Conservation (phyloP, 1,140 invertebrate species). For the Hormaphis cornu region DNA sequence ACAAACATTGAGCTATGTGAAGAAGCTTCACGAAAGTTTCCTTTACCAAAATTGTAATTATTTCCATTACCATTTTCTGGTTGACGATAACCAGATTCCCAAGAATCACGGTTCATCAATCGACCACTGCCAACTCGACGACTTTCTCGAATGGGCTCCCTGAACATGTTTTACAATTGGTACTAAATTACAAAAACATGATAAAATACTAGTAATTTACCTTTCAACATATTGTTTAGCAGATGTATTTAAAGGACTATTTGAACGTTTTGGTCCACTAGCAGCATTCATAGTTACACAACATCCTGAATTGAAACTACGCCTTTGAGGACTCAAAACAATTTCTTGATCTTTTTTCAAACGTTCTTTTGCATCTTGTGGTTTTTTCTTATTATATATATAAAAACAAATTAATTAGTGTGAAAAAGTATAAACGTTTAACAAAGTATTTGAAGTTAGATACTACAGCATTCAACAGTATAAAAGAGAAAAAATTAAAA, state of each 20-base stretch:
- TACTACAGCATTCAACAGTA: not conserved
- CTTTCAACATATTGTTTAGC: constrained; percentile 30
- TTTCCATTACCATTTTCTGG: constrained; percentile 15
- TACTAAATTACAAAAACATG: constrained; percentile 1
- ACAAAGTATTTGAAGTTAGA: not conserved
- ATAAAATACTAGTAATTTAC: constrained; percentile 5
- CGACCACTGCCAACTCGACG: constrained; percentile 69
- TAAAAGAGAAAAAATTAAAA: too few species aligned
- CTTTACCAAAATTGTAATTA: constrained; percentile 41
- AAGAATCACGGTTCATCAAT: constrained; percentile 54
- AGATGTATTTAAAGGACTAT: constrained; percentile 37
- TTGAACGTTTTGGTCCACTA: constrained; percentile 36
- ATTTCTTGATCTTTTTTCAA: constrained; percentile 75
- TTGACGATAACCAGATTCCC: constrained; percentile 35
- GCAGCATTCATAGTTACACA: constrained; percentile 45
- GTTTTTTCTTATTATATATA: constrained; percentile 46
- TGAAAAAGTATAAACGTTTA: too few species aligned
- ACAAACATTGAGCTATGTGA: constrained; percentile 17
- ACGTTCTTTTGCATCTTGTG: constrained; percentile 65
- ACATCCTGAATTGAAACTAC: constrained; percentile 75
- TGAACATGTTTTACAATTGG: not conserved
- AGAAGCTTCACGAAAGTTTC: constrained; percentile 38
- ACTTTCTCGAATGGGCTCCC: constrained; percentile 17
- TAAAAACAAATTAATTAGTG: constrained; percentile 13
- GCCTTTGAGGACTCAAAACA: constrained; percentile 68